Evolutionary conservation across 2,888 invertebrate genomes (phyloP).

Genomic region (Aelia acuminata): DNA sequence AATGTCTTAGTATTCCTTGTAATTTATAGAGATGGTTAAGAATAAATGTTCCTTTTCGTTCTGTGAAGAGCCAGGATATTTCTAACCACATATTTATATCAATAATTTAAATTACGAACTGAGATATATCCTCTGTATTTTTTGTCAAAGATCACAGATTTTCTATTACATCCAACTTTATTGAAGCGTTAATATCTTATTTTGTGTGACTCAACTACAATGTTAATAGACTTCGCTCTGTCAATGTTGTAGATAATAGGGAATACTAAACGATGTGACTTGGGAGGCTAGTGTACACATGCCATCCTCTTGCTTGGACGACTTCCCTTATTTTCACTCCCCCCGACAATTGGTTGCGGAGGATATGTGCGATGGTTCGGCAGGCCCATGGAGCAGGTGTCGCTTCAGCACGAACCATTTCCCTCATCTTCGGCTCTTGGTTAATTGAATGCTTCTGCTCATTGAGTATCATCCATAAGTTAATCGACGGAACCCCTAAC

Average conservation of each 20-base stretch:
- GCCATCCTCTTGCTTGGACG: not conserved
- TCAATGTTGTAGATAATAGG: no score
- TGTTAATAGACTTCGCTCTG: no score
- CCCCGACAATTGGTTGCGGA: not conserved
- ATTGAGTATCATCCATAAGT: not conserved
- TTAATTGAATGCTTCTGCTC: not conserved
- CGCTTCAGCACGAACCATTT: conserved; percentile 31
- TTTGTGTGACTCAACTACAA: no score
- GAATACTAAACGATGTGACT: no score
- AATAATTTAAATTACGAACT: not conserved
- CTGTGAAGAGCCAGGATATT: not conserved
- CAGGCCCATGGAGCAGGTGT: not conserved
- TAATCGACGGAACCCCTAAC: not conserved
- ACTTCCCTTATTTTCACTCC: not conserved
- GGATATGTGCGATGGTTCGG: not conserved
- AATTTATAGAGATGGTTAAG: not conserved
- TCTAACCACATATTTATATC: not conserved
- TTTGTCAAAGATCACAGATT: no score
- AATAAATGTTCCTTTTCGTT: not conserved
- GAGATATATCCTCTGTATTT: not conserved
- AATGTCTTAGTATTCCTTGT: not conserved
- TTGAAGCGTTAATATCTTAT: no score
- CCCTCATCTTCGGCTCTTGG: not conserved
- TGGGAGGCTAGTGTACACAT: not conserved
- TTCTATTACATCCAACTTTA: no score